Evolutionary conservation across 2,113 vertebrate species (phyloP).

Genomic region (Cavia aperea): DNA sequence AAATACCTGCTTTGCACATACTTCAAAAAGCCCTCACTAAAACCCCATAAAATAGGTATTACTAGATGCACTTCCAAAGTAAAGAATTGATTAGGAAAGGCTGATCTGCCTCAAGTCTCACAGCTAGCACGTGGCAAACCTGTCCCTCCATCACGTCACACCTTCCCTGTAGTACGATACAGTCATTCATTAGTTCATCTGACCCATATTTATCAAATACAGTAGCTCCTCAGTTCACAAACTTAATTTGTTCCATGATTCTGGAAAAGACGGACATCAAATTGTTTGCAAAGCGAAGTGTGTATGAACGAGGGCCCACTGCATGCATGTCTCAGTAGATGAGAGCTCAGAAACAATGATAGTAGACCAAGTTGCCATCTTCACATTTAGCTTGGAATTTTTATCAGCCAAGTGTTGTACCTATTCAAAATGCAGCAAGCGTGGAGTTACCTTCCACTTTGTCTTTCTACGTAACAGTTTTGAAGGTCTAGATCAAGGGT

Average conservation of each 20-base stretch:
- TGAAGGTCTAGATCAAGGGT: not conserved
- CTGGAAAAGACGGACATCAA: not conserved
- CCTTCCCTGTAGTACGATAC: not conserved
- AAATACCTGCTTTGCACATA: not conserved
- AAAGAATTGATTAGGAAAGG: not conserved
- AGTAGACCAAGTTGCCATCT: not conserved
- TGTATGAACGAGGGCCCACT: not conserved
- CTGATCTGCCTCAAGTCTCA: not conserved
- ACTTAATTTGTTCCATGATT: not conserved
- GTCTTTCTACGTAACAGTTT: not conserved
- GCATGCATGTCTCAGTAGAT: not conserved
- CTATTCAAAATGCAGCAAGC: not conserved
- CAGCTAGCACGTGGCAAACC: not conserved
- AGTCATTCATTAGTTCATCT: not conserved
- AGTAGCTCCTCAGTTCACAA: not conserved
- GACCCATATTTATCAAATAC: not conserved
- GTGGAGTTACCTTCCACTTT: not conserved
- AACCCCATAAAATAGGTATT: not conserved
- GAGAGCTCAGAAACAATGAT: not conserved
- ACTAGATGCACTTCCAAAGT: not conserved
- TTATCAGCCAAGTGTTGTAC: not conserved
- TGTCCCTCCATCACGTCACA: not conserved
- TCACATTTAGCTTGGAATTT: constrained; percentile 1
- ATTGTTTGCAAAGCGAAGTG: not conserved
- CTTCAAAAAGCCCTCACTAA: not conserved